Conservation (phyloP, 2,113 vertebrate genomes). For the Amphilophus citrinellus region DNA sequence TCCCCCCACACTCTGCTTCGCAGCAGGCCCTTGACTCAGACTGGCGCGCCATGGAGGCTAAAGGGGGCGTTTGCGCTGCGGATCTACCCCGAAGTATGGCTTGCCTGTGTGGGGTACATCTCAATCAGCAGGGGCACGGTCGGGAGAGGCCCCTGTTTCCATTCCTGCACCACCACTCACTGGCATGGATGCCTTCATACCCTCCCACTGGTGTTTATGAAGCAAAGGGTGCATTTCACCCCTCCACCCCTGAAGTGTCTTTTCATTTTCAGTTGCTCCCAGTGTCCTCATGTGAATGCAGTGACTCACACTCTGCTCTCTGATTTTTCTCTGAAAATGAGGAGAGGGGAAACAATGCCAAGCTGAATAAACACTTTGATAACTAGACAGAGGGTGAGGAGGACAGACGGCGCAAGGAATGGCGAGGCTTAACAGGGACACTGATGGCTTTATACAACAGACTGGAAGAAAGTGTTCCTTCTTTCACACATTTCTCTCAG, state of each 20-base stretch:
- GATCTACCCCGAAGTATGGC: conserved; percentile 67
- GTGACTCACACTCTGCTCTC: conserved; percentile 48
- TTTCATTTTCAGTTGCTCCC: conserved; percentile 65
- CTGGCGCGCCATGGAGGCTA: conserved; percentile 75
- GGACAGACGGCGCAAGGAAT: conserved; percentile 66
- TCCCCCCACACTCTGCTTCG: conserved; percentile 78
- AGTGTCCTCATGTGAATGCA: conserved; percentile 65
- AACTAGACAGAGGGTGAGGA: conserved; percentile 71
- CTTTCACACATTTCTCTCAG: conserved; percentile 60
- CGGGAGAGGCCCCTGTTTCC: conserved; percentile 66
- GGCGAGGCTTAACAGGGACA: conserved; percentile 66
- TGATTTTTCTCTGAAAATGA: conserved; percentile 59
- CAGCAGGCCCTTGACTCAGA: conserved; percentile 82
- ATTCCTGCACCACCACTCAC: conserved; percentile 54
- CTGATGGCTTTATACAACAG: conserved; percentile 70
- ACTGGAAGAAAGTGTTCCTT: conserved; percentile 68
- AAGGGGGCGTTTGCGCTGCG: conserved; percentile 59
- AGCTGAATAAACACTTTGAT: conserved; percentile 75
- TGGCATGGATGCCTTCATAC: conserved; percentile 59
- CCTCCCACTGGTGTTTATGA: conserved; percentile 58
- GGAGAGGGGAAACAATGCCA: conserved; percentile 70
- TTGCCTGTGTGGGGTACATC: conserved; percentile 86
- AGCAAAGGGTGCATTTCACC: conserved; percentile 24
- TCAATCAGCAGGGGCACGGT: conserved; percentile 89
- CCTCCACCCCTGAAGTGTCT: conserved; percentile 50